Evolutionary conservation across 2,797 vertebrate species (phyloP).

Genomic region (Bryconaethiops microstoma): DNA sequence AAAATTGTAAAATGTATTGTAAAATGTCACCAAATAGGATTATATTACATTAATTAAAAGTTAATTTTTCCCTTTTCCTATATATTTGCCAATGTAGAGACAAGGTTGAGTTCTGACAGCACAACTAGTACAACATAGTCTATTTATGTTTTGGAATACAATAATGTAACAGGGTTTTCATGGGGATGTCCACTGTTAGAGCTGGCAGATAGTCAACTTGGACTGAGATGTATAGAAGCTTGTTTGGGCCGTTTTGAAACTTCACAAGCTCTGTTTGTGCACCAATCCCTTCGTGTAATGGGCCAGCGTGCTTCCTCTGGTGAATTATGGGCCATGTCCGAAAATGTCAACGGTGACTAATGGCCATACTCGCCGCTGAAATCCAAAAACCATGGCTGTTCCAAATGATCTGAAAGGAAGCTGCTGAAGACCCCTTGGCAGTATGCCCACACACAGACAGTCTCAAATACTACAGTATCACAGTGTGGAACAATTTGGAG

Average conservation of each 20-base stretch:
- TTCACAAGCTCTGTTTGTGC: not conserved
- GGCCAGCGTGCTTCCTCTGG: conserved; percentile 26
- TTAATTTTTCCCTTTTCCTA: too few species aligned
- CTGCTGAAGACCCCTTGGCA: conserved; percentile 11
- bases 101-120: too few species aligned
- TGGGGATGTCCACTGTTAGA: not conserved
- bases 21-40: too few species aligned
- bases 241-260: conserved; percentile 1
- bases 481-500: conserved; percentile 2
- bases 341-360: conserved; percentile 21
- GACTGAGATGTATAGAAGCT: not conserved
- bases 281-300: not conserved
- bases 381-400: conserved; percentile 14
- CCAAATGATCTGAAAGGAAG: not conserved
- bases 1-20: too few species aligned
- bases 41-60: too few species aligned
- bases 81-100: too few species aligned
- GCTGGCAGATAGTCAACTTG: not conserved
- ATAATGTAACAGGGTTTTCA: not conserved
- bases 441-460: conserved; percentile 11
- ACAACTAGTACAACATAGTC: not conserved
- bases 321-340: not conserved
- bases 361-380: not conserved
- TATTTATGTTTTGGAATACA: not conserved
- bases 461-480: conserved; percentile 47